phyloP scores from a whole-genome alignment of 1,140 invertebrate genomes.

The Myzus persicae region DNA sequence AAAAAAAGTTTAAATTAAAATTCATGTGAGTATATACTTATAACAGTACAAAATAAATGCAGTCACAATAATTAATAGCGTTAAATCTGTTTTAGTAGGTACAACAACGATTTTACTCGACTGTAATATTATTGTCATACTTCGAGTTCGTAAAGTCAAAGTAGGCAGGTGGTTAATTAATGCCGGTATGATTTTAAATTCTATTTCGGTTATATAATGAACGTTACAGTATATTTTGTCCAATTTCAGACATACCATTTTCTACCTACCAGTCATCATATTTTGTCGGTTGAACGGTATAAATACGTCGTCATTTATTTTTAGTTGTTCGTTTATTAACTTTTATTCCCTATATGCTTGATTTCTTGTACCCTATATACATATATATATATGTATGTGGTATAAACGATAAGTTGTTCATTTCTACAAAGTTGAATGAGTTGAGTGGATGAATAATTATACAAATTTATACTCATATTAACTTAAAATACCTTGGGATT shows the following conservation, averaged over 20 bases:
- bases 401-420: background rate
- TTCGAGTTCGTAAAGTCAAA: background rate
- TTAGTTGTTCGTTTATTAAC: background rate
- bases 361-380: background rate
- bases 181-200: background rate
- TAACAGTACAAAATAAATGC: background rate
- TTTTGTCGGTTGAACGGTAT: background rate
- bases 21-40: background rate
- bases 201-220: background rate
- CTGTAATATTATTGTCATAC: background rate
- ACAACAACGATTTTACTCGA: background rate
- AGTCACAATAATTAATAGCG: background rate
- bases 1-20: background rate
- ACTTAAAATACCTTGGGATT: slow-evolving; percentile 16
- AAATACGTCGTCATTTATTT: background rate
- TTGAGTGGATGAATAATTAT: slow-evolving; percentile 2
- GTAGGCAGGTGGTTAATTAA: background rate
- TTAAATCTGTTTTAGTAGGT: background rate
- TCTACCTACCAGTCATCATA: background rate
- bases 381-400: too few relatives aligned
- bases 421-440: background rate
- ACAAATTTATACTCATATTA: background rate
- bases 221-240: background rate
- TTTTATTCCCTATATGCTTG: background rate
- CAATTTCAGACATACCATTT: background rate